These are phyloP conservation scores for Abscondita cerata DNA, from an alignment of 2,888 invertebrate species.

Conservation along the genomic window DNA sequence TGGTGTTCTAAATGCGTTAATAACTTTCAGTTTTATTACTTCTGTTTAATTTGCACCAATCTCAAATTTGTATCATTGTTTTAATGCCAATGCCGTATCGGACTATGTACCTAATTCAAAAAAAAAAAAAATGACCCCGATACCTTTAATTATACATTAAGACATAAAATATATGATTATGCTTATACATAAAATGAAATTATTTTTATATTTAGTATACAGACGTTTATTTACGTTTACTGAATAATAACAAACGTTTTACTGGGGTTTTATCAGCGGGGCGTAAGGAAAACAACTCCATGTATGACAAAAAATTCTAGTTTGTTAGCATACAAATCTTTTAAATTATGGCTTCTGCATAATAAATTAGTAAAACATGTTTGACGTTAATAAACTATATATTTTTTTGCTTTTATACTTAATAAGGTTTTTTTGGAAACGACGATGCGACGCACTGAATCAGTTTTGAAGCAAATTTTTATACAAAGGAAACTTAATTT, in stretches of 20 bases:
- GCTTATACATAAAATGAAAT: neutral
- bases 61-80: constrained; percentile 35
- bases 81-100: constrained; percentile 16
- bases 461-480: too few relatives aligned
- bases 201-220: neutral
- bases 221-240: constrained; percentile 10
- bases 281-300: neutral
- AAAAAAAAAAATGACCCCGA: too few relatives aligned
- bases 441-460: too few relatives aligned
- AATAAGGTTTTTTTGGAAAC: too few relatives aligned
- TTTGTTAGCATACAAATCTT: constrained; percentile 3
- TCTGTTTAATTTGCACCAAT: constrained; percentile 35
- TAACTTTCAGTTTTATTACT: constrained; percentile 38
- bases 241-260: constrained; percentile 7
- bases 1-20: constrained; percentile 42
- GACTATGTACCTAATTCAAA: too few relatives aligned
- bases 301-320: neutral
- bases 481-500: constrained; percentile 1
- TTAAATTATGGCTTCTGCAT: constrained; percentile 4
- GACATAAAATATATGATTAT: constrained; percentile 3
- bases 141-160: constrained; percentile 1
- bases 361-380: neutral
- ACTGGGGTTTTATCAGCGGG: constrained; percentile 6
- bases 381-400: too few relatives aligned
- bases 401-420: too few relatives aligned